A percentile compares a stretch with the other conserved stretches of the same genome.
Conservation (phyloP, 2,797 vertebrate genomes). For the Simalia tracyae region DNA sequence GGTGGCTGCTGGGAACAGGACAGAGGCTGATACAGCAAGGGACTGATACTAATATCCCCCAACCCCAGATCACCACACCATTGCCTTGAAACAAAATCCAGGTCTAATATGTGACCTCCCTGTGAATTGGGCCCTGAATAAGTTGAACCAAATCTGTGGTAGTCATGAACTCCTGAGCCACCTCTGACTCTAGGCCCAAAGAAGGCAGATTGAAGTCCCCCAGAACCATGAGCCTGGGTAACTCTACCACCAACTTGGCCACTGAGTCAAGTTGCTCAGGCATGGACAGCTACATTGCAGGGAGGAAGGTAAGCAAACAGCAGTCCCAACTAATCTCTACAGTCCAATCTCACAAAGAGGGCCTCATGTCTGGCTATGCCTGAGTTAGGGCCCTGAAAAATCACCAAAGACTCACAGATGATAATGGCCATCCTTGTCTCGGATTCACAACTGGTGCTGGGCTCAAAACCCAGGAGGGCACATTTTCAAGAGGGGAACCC, state of each 20-base stretch:
- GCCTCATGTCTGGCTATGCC: neutral
- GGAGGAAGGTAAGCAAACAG: neutral
- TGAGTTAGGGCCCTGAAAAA: neutral
- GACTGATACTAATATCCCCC: neutral
- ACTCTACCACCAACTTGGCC: neutral
- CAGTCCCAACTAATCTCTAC: neutral
- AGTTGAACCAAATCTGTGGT: neutral
- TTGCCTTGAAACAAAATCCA: neutral
- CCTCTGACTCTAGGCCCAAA: neutral
- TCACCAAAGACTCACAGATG: neutral
- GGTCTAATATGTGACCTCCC: neutral
- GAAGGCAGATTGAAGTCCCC: neutral
- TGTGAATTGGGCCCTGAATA: neutral
- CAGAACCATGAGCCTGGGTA: neutral
- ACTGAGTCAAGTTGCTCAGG: neutral
- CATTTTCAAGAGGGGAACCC: neutral
- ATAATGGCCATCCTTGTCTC: neutral
- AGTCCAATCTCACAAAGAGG: neutral
- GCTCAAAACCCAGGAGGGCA: neutral
- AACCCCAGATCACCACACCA: neutral
- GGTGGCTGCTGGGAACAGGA: neutral
- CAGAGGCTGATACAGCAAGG: neutral
- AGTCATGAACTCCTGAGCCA: neutral
- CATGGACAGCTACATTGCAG: neutral
- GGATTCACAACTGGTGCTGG: neutral